phyloP scores from a whole-genome alignment of 2,797 vertebrate genomes.

The Heterohyrax brucei region DNA sequence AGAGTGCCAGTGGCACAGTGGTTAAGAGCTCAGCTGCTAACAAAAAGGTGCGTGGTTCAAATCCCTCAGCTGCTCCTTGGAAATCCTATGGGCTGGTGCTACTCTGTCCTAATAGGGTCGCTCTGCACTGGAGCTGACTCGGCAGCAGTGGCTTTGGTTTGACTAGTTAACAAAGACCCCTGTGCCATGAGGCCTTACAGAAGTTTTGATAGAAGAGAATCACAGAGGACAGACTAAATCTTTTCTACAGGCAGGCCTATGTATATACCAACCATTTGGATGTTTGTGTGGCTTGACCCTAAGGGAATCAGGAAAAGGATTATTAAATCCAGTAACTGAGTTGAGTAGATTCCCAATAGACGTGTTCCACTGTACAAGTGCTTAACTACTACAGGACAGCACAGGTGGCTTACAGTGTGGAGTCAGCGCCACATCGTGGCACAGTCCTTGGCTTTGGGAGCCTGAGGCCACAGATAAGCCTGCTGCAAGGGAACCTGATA shows the following conservation, averaged over 20 bases:
- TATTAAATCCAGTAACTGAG: constrained; percentile 8
- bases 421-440: background rate
- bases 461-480: background rate
- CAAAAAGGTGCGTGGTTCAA: too few relatives aligned
- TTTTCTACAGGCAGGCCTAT: constrained; percentile 18
- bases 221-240: background rate
- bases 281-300: background rate
- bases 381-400: background rate
- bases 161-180: background rate
- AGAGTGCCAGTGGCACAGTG: background rate
- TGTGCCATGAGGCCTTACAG: background rate
- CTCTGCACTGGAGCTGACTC: too few relatives aligned
- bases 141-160: too few relatives aligned
- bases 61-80: too few relatives aligned
- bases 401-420: background rate
- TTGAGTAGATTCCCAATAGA: background rate
- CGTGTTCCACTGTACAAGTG: background rate
- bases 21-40: too few relatives aligned
- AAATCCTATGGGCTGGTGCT: too few relatives aligned
- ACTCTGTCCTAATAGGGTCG: too few relatives aligned
- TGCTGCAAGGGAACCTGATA: constrained; percentile 59
- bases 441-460: constrained; percentile 35
- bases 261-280: background rate
- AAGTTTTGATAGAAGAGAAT: background rate
- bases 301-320: constrained; percentile 7